These are phyloP conservation scores for Lymantria monacha DNA, from an alignment of 2,888 invertebrate species.

Conservation along the genomic window DNA sequence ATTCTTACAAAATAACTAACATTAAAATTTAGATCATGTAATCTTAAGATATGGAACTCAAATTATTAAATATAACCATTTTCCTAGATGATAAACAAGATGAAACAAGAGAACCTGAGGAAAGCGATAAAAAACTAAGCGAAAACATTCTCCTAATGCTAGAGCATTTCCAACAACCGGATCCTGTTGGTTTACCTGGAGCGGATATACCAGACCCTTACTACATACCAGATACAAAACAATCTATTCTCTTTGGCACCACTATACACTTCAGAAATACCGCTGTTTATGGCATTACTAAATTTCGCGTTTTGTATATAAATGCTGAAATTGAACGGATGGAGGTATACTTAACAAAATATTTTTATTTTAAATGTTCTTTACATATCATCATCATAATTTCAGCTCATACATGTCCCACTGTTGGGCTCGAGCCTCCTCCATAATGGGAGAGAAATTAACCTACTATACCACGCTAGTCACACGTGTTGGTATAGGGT, in stretches of 20 bases:
- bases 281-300: conserved; percentile 88
- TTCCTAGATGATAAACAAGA: conserved; percentile 34
- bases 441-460: too few relatives aligned
- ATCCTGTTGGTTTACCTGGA: conserved; percentile 90
- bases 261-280: conserved; percentile 87
- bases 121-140: conserved; percentile 86
- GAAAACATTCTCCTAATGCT: conserved; percentile 86
- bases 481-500: too few relatives aligned
- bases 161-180: conserved; percentile 91
- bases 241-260: conserved; percentile 85
- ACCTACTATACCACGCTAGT: too few relatives aligned
- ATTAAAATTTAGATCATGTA: too few relatives aligned
- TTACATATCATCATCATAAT: too few relatives aligned
- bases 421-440: too few relatives aligned
- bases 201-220: conserved; percentile 91
- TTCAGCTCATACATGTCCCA: too few relatives aligned
- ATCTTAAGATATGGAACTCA: too few relatives aligned
- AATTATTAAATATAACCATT: neutral
- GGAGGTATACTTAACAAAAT: conserved; percentile 76
- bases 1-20: too few relatives aligned
- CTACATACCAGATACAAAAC: conserved; percentile 88
- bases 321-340: conserved; percentile 88
- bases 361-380: too few relatives aligned
- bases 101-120: conserved; percentile 32
- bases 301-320: conserved; percentile 88